Evolutionary conservation across 1,140 invertebrate species (phyloP), one percentile per base, ranked within the genome.

Genomic region (Drosophila triauraria): DNA sequence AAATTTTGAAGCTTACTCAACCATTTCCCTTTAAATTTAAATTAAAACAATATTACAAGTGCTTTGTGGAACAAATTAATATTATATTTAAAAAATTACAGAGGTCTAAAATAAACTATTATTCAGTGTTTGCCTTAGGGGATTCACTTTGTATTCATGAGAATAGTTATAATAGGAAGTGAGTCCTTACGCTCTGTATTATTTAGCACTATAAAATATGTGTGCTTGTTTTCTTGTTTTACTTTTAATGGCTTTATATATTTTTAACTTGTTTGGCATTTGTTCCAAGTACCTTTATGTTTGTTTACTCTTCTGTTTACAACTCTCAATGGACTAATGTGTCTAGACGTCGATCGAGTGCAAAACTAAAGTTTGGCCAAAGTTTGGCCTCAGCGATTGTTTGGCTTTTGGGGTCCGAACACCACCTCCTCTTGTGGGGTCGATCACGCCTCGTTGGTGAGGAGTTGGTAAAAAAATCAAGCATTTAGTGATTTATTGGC

Each of bases 301-400:
- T 65, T 27, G 27, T 35, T 65, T 51, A 63, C 56, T 44, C 56
- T 30, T 43, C 48, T 44, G 35, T 46, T 70, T 25, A 27, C 48
- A 76, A 56, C 60, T 80, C 62, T 68, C 62, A 58, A 75, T 80
- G 57, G 38, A 67, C 67, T 23, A 59, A 61, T 42, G 46, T 64
- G 80, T 82, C 80, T 82, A 82, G 80, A 82, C 80, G 61, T 71
- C 53, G 67, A 72, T 72, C 44, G 53, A 72, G 32, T 76, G 62
- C 54, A 17, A 61, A 62, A 77, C 56, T 68, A 76, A 54, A 62
- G 51, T 46, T 54, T 48, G 20, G 43, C 42, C 25, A 80, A 69
- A 68, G 50, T 81, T 81, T 59, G 57, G 20, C 15, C 54, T 65
- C 40, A 60, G 43, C 51, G 61, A 62, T 69, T 46, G 48, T 69